These are phyloP conservation scores for Pelodiscus sinensis DNA, from an alignment of 2,113 vertebrate species.

Conservation along the genomic window DNA sequence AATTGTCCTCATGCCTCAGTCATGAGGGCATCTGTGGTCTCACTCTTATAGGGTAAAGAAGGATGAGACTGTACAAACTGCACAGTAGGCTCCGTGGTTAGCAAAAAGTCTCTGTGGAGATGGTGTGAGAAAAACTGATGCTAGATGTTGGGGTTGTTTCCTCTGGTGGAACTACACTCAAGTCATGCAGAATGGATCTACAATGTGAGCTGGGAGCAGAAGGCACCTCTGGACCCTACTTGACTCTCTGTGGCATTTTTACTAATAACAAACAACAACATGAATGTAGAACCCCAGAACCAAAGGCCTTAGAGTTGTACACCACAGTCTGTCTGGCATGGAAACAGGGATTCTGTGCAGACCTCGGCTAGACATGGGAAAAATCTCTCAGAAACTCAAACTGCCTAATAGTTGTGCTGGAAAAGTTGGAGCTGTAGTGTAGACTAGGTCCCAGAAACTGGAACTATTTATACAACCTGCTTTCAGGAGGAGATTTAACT, in stretches of 20 bases:
- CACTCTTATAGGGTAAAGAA: not conserved
- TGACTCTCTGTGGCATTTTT: accelerated
- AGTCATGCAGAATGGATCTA: not conserved
- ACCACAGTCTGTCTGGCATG: not conserved
- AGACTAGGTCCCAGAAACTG: not conserved
- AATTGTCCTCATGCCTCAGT: not conserved
- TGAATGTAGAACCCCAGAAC: not conserved
- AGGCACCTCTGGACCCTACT: not conserved
- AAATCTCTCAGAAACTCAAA: not conserved
- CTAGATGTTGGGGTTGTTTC: not conserved
- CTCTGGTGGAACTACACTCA: not conserved
- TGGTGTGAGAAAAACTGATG: not conserved
- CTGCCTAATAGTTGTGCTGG: not conserved
- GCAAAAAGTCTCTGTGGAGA: not conserved
- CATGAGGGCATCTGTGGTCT: not conserved
- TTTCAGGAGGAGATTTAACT: not conserved
- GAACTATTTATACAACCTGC: not conserved
- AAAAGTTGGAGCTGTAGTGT: not conserved
- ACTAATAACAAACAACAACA: not conserved
- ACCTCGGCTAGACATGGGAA: not conserved
- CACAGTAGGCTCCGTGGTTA: not conserved
- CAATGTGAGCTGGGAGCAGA: not conserved
- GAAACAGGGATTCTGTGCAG: not conserved
- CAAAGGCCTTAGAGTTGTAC: not conserved
- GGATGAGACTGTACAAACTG: not conserved